Evolutionary conservation across 2,797 vertebrate genomes (phyloP), one percentile per base, ranked within the genome.

Genomic region (Mergus octosetaceus): DNA sequence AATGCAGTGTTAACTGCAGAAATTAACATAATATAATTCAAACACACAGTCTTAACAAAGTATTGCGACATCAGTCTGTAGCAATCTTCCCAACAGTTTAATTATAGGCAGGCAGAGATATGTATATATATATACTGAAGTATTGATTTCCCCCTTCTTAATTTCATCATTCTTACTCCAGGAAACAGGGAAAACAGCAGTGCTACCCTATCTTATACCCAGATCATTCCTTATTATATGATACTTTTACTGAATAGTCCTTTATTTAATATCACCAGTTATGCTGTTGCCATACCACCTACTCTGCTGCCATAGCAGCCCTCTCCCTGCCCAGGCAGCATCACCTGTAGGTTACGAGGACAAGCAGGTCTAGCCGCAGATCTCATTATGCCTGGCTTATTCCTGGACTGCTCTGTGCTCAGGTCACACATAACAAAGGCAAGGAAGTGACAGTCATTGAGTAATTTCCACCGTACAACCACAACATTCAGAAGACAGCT

Each of bases 1-100:
- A 88, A 91, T 28, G 17, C 58, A 58, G 56, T 1, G 4, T 1
- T 5, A 88, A 78, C 72, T 74, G 61, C 49, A 53, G 30, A 72
- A 90, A 94, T 84, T 79, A 94, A 17, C 79, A 86, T 68, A 86
- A 81, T n/a, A 69, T 41, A 72, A 86, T 90, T 91, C 43, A 87
- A 87, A 49, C 22, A 64, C 13, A 41, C 58, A 87, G 20, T 19
- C 13, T 89, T 87, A 82, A 87, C 73, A 90, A 94, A 91, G 11
- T 73, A 69, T 86, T 88, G 78, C 32, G 36, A 21, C 53, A 79
- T 71, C 84, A 79, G 49, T 41, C 39, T 41, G 15, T 74, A 53
- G 25, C 43, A 91, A 73, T 88, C 80, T 84, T 43, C 36, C 86
- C n/a, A 1, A 2, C n/a, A 88, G 43, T 68, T 93, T 65, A 85